Evolutionary conservation across 2,797 vertebrate species (phyloP), one percentile per base, ranked within the genome.

Genomic region (Ctenosaura bakeri): DNA sequence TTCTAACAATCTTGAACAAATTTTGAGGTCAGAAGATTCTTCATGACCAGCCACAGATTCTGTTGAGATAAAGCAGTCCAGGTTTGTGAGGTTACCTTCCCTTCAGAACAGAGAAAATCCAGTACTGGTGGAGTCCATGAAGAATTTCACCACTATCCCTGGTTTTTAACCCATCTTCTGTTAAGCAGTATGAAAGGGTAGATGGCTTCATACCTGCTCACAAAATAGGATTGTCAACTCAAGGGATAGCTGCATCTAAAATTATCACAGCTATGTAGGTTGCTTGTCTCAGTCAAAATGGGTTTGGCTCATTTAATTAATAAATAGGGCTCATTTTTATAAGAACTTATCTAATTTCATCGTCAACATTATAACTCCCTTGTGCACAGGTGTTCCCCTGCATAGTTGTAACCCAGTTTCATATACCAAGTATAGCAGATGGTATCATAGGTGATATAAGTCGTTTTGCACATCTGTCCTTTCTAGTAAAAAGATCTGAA

Each of bases 181-280:
- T 26, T 83, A 83, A 89, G 89, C 73, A 0, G 32, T 87, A 77
- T 83, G 87, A 84, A 83, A 85, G 1, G 1, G 46, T 32, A 89
- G 10, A 13, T 50, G 76, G 74, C 86, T 91, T 91, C 90, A 80
- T 71, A 85, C 66, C 86, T 18, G 54, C 71, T 81, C 80, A 88
- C 91, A 95, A 92, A 96, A 92, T 88, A 91, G 94, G 90, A 84
- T 88, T 88, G 81, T 81, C 56, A 84, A 20, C 81, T 79, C 86
- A 84, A 84, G 86, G 52, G 86, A 84, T n/a, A 59, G 12, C 14
- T 38, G 10, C 22, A 26, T 50, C 86, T 85, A 88, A 91, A 91
- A 91, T 79, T 88, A 91, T 73, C 83, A 81, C 24, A 29, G 54
- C 64, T 92, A 14, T 56, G 9, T 46, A 89, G 64, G 7, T n/a